Evolutionary conservation across 1,140 invertebrate genomes (phyloP).

Genomic region (Ceratina australensis): DNA sequence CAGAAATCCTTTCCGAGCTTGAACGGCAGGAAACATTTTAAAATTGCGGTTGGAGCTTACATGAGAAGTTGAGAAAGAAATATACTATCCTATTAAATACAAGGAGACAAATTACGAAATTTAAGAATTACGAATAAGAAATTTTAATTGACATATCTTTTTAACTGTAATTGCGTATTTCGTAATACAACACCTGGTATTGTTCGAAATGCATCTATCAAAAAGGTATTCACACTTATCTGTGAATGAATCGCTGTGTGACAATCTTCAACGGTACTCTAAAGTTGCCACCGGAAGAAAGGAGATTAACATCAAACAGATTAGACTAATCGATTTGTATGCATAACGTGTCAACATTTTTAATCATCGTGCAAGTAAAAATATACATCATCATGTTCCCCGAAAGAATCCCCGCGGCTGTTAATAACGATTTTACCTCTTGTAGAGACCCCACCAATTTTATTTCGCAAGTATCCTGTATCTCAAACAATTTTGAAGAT

Average conservation of each 20-base stretch:
- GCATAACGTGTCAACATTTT: too few species aligned
- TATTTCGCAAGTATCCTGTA: not conserved
- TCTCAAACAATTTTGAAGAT: slow-evolving; percentile 24
- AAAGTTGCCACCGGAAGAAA: not conserved
- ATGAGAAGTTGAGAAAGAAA: too few species aligned
- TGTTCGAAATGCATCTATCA: not conserved
- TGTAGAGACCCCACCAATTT: too few species aligned
- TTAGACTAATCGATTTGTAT: not conserved
- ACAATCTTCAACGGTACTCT: not conserved
- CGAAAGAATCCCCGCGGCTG: not conserved
- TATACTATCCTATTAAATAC: too few species aligned
- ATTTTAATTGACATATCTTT: too few species aligned
- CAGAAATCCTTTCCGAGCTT: too few species aligned
- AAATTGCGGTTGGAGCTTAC: too few species aligned
- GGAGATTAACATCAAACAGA: not conserved
- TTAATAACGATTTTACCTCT: not conserved
- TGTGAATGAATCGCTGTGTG: not conserved
- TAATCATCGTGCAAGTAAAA: too few species aligned
- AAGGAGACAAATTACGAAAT: too few species aligned
- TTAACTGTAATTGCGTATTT: too few species aligned
- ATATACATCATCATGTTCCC: not conserved
- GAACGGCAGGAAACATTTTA: too few species aligned
- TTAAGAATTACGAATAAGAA: too few species aligned
- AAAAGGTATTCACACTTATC: not conserved
- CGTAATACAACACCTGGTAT: not conserved